A percentile compares a stretch with the other conserved stretches of the same genome.
phyloP scores from a whole-genome alignment of 2,888 invertebrate species.

The Melieria picta region DNA sequence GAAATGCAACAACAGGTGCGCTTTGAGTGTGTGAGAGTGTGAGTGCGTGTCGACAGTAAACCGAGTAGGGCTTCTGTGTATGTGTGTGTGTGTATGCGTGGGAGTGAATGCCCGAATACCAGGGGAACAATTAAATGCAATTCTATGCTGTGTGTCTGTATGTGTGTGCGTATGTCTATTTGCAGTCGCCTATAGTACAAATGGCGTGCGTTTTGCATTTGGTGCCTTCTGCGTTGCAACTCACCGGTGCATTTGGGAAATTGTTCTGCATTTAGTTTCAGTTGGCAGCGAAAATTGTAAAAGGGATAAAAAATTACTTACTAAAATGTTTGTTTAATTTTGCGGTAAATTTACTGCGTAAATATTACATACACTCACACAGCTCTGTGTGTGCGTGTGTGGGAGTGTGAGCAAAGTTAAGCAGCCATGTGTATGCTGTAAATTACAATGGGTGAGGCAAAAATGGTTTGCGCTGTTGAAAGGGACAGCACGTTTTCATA shows the following conservation, averaged over 20 bases:
- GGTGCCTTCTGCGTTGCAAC: neutral
- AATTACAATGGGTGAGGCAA: too few relatives aligned
- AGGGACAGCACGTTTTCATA: too few relatives aligned
- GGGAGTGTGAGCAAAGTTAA: neutral
- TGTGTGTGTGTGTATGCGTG: constrained; percentile 7
- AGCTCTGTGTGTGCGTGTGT: constrained; percentile 1
- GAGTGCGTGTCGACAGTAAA: neutral
- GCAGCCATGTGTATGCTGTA: too few relatives aligned
- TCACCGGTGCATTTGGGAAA: constrained; percentile 1
- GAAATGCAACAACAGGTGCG: constrained; percentile 32
- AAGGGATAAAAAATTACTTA: constrained; percentile 21
- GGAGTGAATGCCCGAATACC: constrained; percentile 30
- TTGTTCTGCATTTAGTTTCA: constrained; percentile 6
- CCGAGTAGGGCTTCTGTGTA: neutral
- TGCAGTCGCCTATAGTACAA: neutral
- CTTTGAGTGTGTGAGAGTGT: constrained; percentile 7
- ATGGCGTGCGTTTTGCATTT: neutral
- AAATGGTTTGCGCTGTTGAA: too few relatives aligned
- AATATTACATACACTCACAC: neutral
- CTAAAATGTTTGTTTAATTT: constrained; percentile 23
- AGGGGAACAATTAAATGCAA: constrained; percentile 47
- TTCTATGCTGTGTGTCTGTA: neutral
- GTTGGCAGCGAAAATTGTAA: neutral
- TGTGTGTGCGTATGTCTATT: neutral
- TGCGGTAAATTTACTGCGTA: constrained; percentile 21